Evolutionary conservation across 2,797 vertebrate genomes (phyloP).

Genomic region (Rhinophrynus dorsalis): DNA sequence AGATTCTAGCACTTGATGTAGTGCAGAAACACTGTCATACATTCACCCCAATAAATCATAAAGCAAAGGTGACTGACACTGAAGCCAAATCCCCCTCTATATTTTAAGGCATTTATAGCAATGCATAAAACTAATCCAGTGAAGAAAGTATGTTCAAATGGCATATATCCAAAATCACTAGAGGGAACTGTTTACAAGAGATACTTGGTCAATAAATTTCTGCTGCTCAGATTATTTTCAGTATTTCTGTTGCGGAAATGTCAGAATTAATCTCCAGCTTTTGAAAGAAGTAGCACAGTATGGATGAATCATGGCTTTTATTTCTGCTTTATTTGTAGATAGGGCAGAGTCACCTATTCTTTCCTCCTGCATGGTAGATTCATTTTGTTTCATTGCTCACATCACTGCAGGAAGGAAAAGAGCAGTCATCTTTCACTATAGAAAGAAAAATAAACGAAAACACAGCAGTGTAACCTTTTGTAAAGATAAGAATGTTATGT

Average conservation of each 20-base stretch:
- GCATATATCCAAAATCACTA: background rate
- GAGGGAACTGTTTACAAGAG: background rate
- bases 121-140: too few relatives aligned
- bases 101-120: too few relatives aligned
- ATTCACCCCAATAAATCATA: too few relatives aligned
- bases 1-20: too few relatives aligned
- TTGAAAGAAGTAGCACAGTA: background rate
- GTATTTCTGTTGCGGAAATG: background rate
- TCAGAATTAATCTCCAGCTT: background rate
- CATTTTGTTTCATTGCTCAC: conserved; percentile 5
- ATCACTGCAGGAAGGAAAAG: conserved; percentile 1
- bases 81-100: too few relatives aligned
- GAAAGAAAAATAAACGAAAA: background rate
- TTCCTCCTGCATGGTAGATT: background rate
- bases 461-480: conserved; percentile 11
- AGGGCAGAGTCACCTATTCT: too few relatives aligned
- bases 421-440: background rate
- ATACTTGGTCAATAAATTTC: background rate
- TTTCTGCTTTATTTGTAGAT: background rate
- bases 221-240: background rate
- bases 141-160: background rate
- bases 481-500: background rate
- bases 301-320: background rate
- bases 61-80: too few relatives aligned
- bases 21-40: too few relatives aligned